Evolutionary conservation across 2,113 vertebrate species (phyloP).

Genomic region (Stigmatopora nigra): DNA sequence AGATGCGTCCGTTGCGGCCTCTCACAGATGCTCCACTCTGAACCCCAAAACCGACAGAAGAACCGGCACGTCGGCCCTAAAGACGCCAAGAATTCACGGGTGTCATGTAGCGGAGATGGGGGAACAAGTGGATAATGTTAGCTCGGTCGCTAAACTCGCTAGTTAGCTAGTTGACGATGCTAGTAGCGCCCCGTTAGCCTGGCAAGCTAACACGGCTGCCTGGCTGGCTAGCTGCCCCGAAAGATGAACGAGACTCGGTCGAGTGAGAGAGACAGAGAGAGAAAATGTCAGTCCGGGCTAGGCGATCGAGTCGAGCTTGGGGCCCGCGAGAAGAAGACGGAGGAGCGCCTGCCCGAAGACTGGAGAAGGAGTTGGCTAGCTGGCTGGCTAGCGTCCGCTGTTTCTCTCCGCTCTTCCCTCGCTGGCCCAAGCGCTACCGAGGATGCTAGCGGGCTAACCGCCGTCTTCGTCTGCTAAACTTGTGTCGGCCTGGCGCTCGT

Average conservation of each 20-base stretch:
- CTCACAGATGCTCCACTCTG: too few relatives aligned
- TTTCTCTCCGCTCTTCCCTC: background rate
- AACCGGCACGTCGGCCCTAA: background rate
- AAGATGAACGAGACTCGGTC: slow-evolving; percentile 1
- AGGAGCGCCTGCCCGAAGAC: background rate
- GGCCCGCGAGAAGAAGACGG: background rate
- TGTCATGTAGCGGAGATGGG: slow-evolving; percentile 12
- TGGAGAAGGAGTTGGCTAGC: background rate
- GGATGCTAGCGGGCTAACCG: background rate
- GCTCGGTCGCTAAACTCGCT: slow-evolving; percentile 53
- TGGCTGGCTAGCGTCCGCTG: background rate
- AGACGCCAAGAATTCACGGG: slow-evolving; percentile 31
- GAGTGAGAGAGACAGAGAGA: too few relatives aligned
- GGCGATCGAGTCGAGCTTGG: background rate
- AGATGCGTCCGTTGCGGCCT: too few relatives aligned
- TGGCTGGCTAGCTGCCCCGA: slow-evolving; percentile 3
- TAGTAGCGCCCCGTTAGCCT: slow-evolving; percentile 49
- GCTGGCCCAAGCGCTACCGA: background rate
- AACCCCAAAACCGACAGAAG: too few relatives aligned
- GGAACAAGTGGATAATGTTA: slow-evolving; percentile 64
- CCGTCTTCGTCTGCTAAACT: slow-evolving; percentile 50
- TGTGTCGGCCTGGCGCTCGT: slow-evolving; percentile 56
- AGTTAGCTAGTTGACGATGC: slow-evolving; percentile 53
- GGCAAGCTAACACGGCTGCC: slow-evolving; percentile 40
- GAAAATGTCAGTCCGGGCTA: background rate